Evolutionary conservation across 2,797 vertebrate genomes (phyloP).

Genomic region (Halcyon smyrnensis): DNA sequence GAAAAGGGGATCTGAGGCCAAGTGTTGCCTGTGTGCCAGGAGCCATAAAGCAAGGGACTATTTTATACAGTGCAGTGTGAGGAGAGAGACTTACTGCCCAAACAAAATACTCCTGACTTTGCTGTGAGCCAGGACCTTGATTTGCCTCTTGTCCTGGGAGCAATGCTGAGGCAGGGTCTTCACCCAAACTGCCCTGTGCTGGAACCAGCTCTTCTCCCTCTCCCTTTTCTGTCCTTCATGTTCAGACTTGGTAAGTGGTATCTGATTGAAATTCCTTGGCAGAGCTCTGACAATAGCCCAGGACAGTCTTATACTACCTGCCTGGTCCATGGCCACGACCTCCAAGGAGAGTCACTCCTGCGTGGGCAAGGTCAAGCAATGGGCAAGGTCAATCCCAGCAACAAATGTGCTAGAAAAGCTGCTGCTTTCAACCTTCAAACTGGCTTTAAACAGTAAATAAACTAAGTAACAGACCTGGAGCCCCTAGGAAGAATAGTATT

Average conservation of each 20-base stretch:
- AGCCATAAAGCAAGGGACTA: not conserved
- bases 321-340: not conserved
- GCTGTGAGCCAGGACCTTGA: not conserved
- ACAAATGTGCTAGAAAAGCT: not conserved
- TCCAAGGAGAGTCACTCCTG: not conserved
- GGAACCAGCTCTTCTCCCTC: not conserved
- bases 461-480: not conserved
- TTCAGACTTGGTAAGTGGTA: not conserved
- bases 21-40: not conserved
- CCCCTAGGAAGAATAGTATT: not conserved
- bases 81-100: not conserved
- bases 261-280: not conserved
- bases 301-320: not conserved
- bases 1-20: slow-evolving; percentile 11
- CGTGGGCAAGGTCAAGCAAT: too few species aligned
- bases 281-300: not conserved
- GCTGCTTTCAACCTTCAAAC: not conserved
- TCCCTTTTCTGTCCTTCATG: not conserved
- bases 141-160: not conserved
- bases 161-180: not conserved
- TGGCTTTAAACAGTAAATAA: not conserved
- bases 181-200: too few species aligned
- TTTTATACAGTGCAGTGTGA: not conserved
- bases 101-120: not conserved
- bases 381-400: too few species aligned